Conservation (phyloP, 2,113 vertebrate species). For the Hemichromis elongatus region DNA sequence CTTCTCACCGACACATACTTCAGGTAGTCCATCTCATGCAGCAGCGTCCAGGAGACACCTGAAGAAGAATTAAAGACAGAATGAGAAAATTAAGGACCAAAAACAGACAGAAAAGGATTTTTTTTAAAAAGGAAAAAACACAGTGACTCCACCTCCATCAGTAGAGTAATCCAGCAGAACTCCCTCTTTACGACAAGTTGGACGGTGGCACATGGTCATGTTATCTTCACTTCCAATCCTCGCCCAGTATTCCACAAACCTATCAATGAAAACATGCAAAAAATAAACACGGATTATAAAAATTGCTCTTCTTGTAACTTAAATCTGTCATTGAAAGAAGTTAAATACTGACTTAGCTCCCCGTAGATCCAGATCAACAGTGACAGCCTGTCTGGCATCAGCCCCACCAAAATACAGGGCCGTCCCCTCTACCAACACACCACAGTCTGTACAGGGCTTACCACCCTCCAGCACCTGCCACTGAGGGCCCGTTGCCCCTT, state of each 20-base stretch:
- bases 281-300: neutral
- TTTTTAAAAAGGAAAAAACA: neutral
- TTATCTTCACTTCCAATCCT: conserved; percentile 96
- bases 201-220: conserved; percentile 91
- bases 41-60: conserved; percentile 95
- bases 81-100: neutral
- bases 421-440: conserved; percentile 89
- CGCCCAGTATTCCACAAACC: conserved; percentile 98
- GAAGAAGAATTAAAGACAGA: neutral
- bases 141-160: conserved; percentile 80
- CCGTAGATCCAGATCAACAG: conserved; percentile 89
- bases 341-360: conserved; percentile 88
- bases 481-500: conserved; percentile 83
- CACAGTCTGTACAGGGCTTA: conserved; percentile 88
- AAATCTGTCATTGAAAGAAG: neutral
- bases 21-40: conserved; percentile 98
- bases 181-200: conserved; percentile 92
- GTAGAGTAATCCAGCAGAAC: conserved; percentile 93
- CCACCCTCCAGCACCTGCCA: conserved; percentile 96
- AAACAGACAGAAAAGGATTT: neutral
- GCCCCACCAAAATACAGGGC: conserved; percentile 91
- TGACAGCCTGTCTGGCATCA: conserved; percentile 89
- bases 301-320: neutral
- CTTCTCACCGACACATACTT: conserved; percentile 93
- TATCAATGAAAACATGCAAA: conserved; percentile 38